These are phyloP conservation scores for Acleris emargana DNA, from an alignment of 2,888 invertebrate species.

Conservation along the genomic window DNA sequence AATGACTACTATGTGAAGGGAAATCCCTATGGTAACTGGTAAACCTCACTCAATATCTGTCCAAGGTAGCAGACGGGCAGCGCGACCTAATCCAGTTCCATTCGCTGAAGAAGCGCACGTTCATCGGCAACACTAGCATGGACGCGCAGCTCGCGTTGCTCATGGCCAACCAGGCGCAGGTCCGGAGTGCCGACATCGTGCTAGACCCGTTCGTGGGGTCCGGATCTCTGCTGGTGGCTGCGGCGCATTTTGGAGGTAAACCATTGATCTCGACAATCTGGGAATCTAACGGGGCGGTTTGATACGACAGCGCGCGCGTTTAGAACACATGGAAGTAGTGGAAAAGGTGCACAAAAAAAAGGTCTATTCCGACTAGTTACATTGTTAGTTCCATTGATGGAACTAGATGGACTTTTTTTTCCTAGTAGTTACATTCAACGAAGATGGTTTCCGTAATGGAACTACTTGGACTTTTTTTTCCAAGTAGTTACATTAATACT, in stretches of 20 bases:
- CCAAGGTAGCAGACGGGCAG: constrained; percentile 92
- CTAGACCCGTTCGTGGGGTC: constrained; percentile 98
- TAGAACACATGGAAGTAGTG: no score
- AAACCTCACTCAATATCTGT: constrained; percentile 11
- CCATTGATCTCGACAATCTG: background rate
- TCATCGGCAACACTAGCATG: constrained; percentile 99
- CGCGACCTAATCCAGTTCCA: constrained; percentile 90
- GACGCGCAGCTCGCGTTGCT: constrained; percentile 96
- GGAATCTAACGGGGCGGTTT: no score
- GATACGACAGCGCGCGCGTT: no score
- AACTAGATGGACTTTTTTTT: no score
- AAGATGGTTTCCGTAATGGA: no score
- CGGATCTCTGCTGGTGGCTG: constrained; percentile 93
- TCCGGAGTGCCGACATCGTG: constrained; percentile 88
- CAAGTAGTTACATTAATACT: no score
- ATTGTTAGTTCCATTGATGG: no score
- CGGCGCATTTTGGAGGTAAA: constrained; percentile 92
- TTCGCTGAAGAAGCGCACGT: constrained; percentile 94
- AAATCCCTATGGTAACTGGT: background rate
- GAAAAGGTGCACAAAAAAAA: no score
- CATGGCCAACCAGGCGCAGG: constrained; percentile 97
- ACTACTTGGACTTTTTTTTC: no score
- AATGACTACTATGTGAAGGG: no score
- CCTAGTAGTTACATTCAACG: no score
- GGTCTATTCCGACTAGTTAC: no score